Evolutionary conservation across 2,797 vertebrate genomes (phyloP), one percentile per base, ranked within the genome.

Genomic region (Triplophysa yarkandensis): DNA sequence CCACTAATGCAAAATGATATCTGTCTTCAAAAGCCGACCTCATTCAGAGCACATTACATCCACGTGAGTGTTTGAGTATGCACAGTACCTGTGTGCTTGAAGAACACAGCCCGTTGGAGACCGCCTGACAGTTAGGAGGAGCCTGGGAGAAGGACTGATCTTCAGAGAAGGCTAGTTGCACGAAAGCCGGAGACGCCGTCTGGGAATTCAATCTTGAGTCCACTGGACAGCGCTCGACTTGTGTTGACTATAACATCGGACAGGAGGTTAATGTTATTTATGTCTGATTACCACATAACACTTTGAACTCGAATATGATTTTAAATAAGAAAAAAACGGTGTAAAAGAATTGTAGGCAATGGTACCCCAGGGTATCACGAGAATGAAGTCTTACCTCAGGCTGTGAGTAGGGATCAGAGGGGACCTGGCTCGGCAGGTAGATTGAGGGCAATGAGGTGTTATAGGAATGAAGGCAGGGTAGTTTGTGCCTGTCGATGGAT

Each of bases 361-460:
- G 2, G 13, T 43, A 43, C 41, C 10, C 36, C 36, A 39, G 6
- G 10, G 23, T n/a, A 30, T 57, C 7, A 72, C 11, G 54, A 11
- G 4, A 16, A 9, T 63, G 60, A 64, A 43, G 41, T 50, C 43
- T 16, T 83, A 92, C 92, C 54, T 91, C 88, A 23, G 57, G 84
- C 74, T 79, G 85, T 14, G 85, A 77, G 76, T 57, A 86, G 1
- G 78, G 76, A 71, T 92, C 87, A 10, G 34, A 69, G 64, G 85
- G 30, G 71, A 86, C 89, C 73, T 91, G 91, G 79, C 92, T 92
- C 75, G 93, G 88, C 86, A 96, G 89, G 84, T 93, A 93, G 76
- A 98, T 92, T 16, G 93, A 86, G 1, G 95, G 95, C 74, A 97
- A 89, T 70, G 95, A 96, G 46, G 91, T 92, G 87, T 96, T 95